phyloP scores from a whole-genome alignment of 2,113 vertebrate genomes.

The Gasterosteus aculeatus region DNA sequence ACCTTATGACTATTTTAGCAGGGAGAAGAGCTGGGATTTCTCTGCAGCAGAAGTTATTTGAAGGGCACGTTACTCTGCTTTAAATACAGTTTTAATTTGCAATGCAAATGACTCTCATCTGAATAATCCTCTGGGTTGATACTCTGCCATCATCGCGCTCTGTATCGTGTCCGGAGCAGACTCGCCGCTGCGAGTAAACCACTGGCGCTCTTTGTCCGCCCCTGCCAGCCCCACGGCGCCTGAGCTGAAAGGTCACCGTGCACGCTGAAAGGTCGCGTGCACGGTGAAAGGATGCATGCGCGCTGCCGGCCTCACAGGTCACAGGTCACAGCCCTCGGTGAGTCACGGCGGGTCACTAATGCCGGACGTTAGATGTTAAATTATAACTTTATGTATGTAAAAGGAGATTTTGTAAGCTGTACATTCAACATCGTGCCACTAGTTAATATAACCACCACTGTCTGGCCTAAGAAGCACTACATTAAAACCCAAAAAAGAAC shows the following conservation, averaged over 20 bases:
- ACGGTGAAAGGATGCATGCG: background rate
- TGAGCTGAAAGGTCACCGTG: background rate
- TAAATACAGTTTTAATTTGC: constrained; percentile 71
- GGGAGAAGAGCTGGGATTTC: constrained; percentile 53
- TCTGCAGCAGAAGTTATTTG: constrained; percentile 74
- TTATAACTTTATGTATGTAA: background rate
- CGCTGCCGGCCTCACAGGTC: too few species aligned
- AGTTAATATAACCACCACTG: background rate
- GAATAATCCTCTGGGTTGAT: constrained; percentile 74
- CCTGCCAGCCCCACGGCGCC: background rate
- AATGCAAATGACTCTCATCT: constrained; percentile 74
- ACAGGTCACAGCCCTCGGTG: background rate
- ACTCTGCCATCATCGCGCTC: constrained; percentile 36
- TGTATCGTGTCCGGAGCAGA: constrained; percentile 28
- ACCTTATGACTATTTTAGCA: constrained; percentile 58
- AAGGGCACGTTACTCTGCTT: constrained; percentile 75
- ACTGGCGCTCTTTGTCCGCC: constrained; percentile 4
- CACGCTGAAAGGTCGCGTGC: constrained; percentile 14
- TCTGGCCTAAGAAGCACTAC: background rate
- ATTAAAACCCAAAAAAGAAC: background rate
- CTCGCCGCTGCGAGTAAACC: constrained; percentile 23
- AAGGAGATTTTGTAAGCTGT: background rate
- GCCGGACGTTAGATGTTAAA: background rate
- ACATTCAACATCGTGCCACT: background rate
- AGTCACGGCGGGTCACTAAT: background rate